Conservation (phyloP, 1,140 invertebrate species). For the Cydia splendana region DNA sequence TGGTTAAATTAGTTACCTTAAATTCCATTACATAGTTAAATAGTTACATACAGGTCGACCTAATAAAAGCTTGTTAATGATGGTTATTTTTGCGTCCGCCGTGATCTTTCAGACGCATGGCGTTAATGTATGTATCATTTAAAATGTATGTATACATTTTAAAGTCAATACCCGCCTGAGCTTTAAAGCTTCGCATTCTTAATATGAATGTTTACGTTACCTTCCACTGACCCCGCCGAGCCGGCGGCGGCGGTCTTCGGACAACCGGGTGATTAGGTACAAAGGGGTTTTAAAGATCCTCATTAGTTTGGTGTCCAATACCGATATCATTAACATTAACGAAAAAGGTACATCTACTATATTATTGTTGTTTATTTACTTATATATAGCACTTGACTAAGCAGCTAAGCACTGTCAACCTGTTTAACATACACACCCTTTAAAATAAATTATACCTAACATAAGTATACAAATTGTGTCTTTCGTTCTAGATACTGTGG, state of each 20-base stretch:
- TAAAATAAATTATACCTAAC: neutral
- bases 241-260: conserved; percentile 1
- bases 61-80: no score
- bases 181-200: conserved; percentile 6
- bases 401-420: neutral
- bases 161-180: neutral
- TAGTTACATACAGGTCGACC: no score
- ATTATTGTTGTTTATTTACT: neutral
- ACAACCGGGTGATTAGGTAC: conserved; percentile 18
- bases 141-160: no score
- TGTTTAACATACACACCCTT: neutral
- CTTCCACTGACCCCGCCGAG: conserved; percentile 25
- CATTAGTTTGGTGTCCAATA: neutral
- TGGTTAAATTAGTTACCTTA: no score
- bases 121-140: neutral
- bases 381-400: neutral
- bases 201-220: conserved; percentile 26
- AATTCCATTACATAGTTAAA: no score
- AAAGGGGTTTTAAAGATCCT: conserved; percentile 6
- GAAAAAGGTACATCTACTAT: neutral
- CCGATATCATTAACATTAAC: neutral
- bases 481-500: no score
- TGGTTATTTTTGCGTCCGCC: neutral
- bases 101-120: neutral
- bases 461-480: no score